Evolutionary conservation across 2,113 vertebrate species (phyloP), one percentile per base, ranked within the genome.

Genomic region (Onychostoma macrolepis): DNA sequence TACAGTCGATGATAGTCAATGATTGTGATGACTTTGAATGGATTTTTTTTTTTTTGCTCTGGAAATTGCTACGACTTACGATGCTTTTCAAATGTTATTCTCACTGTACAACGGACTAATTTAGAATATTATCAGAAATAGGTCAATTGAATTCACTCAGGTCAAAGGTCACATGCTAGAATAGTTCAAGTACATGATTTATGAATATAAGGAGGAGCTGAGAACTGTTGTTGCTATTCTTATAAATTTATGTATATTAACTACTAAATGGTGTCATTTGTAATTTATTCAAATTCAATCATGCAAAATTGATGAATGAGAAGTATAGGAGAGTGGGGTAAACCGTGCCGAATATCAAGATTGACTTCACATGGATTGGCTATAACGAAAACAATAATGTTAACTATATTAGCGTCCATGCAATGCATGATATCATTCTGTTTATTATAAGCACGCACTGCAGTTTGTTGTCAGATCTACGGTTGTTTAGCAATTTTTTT

Each of bases 1-100:
- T 75, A 80, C 83, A 61, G 74, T 76, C 30, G 30, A 58, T 74
- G 30, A 13, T 30, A 13, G 19, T 63, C 33, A 21, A 50, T 56
- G 69, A 61, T 76, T 85, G 58, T 63, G 19, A 50, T 50, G 43
- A 83, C 41, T 69, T 30, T 67, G 50, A 77, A 77, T 77, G 75
- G n/a, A 77, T 77, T 77, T 28, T 50, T 15, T 76, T 43, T n/a
- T 17, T 63, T 2, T 50, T 2, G 5, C 15, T 26, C 45, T 38
- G 56, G 12, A 61, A 61, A 80, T 58, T 24, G 2, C 21, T 8
- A n/a, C 24, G 28, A 3, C 17, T 81, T 38, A 65, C 4, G 8
- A 82, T 9, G 56, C 36, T 45, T 65, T 63, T 26, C 4, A 30
- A 71, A 71, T 48, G 41, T 69, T 41, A 41, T 9, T 33, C 19